A percentile compares a stretch with the other conserved stretches of the same genome.
phyloP scores from a whole-genome alignment of 2,113 vertebrate genomes.

The Alectura lathami region DNA sequence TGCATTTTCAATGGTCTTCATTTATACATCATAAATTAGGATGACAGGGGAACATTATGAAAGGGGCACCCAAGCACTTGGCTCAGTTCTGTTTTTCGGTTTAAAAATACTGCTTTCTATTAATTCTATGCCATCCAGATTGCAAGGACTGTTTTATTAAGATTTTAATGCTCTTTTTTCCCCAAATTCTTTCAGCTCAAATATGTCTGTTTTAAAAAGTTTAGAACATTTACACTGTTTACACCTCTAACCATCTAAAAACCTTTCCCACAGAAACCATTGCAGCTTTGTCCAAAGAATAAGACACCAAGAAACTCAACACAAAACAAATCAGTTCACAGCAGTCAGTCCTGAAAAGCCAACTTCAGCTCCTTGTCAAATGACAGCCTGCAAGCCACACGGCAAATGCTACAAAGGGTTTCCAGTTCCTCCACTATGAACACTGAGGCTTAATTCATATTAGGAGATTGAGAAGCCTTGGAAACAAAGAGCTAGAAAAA shows the following conservation, averaged over 20 bases:
- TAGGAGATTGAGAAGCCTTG: not conserved
- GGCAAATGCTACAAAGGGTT: not conserved
- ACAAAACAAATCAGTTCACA: not conserved
- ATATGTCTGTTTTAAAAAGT: not conserved
- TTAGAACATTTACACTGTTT: not conserved
- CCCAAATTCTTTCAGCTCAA: not conserved
- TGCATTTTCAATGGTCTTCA: not conserved
- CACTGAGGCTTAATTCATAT: not conserved
- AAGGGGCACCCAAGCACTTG: not conserved
- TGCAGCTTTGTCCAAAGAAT: not conserved
- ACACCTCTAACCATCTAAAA: not conserved
- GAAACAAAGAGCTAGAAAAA: not conserved
- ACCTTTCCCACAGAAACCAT: not conserved
- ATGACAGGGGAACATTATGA: not conserved
- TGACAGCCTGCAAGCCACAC: not conserved
- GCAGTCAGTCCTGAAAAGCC: not conserved
- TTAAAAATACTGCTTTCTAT: not conserved
- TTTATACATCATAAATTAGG: not conserved
- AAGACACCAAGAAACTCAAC: not conserved
- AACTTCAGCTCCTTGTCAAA: not conserved
- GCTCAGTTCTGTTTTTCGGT: accelerated
- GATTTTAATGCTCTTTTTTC: not conserved
- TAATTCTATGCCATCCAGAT: not conserved
- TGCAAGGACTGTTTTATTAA: not conserved
- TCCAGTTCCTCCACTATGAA: not conserved